Conservation (phyloP, 2,113 vertebrate species). For the Ibidorhyncha struthersii region DNA sequence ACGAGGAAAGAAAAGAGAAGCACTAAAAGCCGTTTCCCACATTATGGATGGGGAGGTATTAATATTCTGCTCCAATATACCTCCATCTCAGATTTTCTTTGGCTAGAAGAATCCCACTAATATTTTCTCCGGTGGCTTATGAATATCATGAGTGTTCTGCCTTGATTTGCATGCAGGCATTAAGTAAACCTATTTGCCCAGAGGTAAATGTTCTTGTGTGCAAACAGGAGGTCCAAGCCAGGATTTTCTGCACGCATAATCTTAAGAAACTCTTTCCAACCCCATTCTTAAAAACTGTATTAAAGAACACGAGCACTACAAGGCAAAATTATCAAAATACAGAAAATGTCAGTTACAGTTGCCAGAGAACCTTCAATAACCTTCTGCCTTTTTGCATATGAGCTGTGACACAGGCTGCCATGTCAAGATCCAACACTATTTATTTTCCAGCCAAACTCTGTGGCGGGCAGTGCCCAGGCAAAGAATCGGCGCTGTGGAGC, state of each 20-base stretch:
- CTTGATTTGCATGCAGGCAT: not conserved
- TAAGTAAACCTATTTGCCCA: not conserved
- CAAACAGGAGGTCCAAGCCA: not conserved
- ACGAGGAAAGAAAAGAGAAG: not conserved
- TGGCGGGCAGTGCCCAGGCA: not conserved
- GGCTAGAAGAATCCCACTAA: not conserved
- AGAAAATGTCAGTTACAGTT: not conserved
- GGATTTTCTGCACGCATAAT: not conserved
- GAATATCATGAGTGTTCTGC: not conserved
- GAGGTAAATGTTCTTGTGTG: not conserved
- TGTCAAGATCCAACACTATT: not conserved
- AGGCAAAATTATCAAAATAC: not conserved
- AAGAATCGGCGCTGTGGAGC: not conserved
- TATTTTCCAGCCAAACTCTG: not conserved
- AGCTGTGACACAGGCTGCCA: not conserved
- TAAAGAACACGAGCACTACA: not conserved
- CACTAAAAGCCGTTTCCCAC: not conserved
- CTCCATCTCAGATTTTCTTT: not conserved
- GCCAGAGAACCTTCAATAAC: not conserved
- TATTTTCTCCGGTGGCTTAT: not conserved
- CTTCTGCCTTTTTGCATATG: not conserved
- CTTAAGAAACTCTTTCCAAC: not conserved
- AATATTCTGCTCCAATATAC: not conserved
- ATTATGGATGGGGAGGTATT: not conserved
- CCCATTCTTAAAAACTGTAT: not conserved